Evolutionary conservation across 2,797 vertebrate genomes (phyloP).

Genomic region (Chaenodraco wilsoni): DNA sequence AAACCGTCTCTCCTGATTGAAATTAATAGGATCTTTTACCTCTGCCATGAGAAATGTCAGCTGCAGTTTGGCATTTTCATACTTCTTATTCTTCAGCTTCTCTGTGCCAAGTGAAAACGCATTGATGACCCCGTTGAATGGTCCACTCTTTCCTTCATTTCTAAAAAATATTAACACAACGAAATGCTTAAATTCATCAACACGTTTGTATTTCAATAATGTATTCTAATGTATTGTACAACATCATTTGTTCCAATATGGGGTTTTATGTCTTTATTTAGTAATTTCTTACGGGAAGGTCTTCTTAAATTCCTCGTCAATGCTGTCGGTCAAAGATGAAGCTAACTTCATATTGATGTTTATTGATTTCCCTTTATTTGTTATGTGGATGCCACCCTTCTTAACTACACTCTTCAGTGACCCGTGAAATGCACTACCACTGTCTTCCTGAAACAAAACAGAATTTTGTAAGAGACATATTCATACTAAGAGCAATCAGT

Average conservation of each 20-base stretch:
- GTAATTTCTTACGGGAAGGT: slow-evolving; percentile 59
- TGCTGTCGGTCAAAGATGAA: slow-evolving; percentile 32
- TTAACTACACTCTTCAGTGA: slow-evolving; percentile 15
- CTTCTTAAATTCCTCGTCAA: slow-evolving; percentile 60
- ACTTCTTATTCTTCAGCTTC: not conserved
- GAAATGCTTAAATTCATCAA: not conserved
- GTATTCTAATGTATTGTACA: not conserved
- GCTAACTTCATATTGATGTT: slow-evolving; percentile 54
- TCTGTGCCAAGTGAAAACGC: slow-evolving; percentile 43
- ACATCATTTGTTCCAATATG: not conserved
- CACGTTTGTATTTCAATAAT: not conserved
- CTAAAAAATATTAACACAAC: slow-evolving; percentile 43
- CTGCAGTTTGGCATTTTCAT: slow-evolving; percentile 30
- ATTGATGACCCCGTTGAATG: slow-evolving; percentile 37
- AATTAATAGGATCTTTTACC: slow-evolving; percentile 27
- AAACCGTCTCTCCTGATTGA: no score
- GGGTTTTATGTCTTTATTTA: not conserved
- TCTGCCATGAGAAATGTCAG: slow-evolving; percentile 55
- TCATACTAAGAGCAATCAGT: accelerated
- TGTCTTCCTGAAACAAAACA: not conserved
- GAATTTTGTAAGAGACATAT: not conserved
- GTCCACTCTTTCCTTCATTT: slow-evolving; percentile 36
- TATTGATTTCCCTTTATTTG: not conserved
- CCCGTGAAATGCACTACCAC: not conserved
- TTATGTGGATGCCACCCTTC: slow-evolving; percentile 9